Evolutionary conservation across 2,797 vertebrate genomes (phyloP), one percentile per base, ranked within the genome.

Genomic region (Spinibarbus caldwelli): DNA sequence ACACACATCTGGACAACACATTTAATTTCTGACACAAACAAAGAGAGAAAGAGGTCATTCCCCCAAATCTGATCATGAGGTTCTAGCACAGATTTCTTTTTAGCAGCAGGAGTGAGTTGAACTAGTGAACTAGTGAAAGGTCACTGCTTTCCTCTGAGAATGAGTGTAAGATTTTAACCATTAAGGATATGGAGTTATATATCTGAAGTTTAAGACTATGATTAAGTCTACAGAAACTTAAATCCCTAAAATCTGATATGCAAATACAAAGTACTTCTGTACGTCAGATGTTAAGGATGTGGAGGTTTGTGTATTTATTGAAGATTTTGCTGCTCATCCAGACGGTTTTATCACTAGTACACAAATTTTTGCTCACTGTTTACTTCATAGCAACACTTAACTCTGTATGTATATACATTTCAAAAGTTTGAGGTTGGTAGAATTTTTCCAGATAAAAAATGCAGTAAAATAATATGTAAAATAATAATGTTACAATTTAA

Each of bases 1-100:
- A 36, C 68, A 49, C 41, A 62, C 88, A 89, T 88, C 85, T 89
- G 89, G 78, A 87, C 70, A 88, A 84, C 71, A 82, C 72, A 87
- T 89, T 81, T 47, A 47, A 66, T 47, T n/a, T 52, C 47, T 78
- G 41, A 84, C 36, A 78, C n/a, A 82, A 66, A 72, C 23, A 80
- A 3, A 71, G 15, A 78, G 36, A 67, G 82, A 71, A 14, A 85
- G 72, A 67, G 67, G 11, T 68, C 67, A 59, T 62, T 75, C 70
- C 70, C 47, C 17, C 17, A 9, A 11, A 23, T 54, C n/a, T 77
- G 45, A 54, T 54, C 57, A 41, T 21, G 14, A 78, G n/a, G 23
- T 38, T 77, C 36, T 41, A 34, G 64, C 47, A 26, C 23, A 64
- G 38, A 67, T 52, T 66, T 38, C 15, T 47, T 70, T 80, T 81